Evolutionary conservation across 1,140 invertebrate species (phyloP).

Genomic region (Polypedilum vanderplanki): DNA sequence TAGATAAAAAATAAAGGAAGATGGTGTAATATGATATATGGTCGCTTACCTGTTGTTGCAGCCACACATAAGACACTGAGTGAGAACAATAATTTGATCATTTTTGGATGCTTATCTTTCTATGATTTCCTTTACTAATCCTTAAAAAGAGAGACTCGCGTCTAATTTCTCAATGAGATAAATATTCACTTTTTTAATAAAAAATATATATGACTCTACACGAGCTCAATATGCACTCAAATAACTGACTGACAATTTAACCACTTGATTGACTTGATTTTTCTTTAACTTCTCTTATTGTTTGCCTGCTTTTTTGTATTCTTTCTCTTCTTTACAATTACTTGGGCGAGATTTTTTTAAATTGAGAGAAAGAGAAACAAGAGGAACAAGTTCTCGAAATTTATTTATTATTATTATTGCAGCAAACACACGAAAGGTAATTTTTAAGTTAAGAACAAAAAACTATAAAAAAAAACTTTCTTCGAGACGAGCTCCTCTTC

Average conservation of each 20-base stretch:
- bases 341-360: too few species aligned
- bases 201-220: neutral
- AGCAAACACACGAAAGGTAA: too few species aligned
- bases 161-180: too few species aligned
- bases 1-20: neutral
- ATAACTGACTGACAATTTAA: neutral
- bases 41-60: slow-evolving; percentile 25
- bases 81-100: slow-evolving; percentile 21
- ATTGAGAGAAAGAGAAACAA: neutral
- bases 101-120: slow-evolving; percentile 14
- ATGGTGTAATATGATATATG: slow-evolving; percentile 20
- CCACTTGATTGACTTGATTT: neutral
- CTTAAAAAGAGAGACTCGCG: neutral
- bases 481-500: slow-evolving; percentile 10
- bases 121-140: slow-evolving; percentile 23
- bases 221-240: slow-evolving; percentile 11
- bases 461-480: neutral
- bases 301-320: neutral
- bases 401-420: neutral
- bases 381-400: neutral
- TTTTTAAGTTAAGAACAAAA: neutral
- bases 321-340: too few species aligned
- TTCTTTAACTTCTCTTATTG: neutral
- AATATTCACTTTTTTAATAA: too few species aligned
- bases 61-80: slow-evolving; percentile 12